Percentiles rank a stretch among this genome's conserved stretches.
Evolutionary conservation across 2,888 invertebrate species (phyloP).

Genomic region (Hoplodrina ambigua): DNA sequence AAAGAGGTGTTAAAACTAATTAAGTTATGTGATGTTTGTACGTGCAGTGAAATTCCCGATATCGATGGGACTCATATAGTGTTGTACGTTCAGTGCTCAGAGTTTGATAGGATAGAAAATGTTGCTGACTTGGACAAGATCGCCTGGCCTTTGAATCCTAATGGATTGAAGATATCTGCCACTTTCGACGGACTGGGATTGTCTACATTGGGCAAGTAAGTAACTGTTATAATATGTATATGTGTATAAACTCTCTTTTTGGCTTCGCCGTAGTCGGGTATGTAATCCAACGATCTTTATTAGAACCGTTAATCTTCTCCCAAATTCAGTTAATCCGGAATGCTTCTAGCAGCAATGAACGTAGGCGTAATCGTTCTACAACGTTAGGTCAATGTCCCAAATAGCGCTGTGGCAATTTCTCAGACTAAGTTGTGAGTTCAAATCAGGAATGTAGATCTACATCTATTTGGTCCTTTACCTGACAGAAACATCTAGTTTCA

Average conservation of each 20-base stretch:
- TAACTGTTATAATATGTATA: constrained; percentile 44
- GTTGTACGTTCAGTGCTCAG: constrained; percentile 86
- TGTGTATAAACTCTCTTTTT: constrained; percentile 1
- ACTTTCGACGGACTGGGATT: constrained; percentile 84
- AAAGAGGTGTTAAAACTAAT: constrained; percentile 73
- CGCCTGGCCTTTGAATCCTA: constrained; percentile 84
- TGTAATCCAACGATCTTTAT: constrained; percentile 12
- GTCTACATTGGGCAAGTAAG: constrained; percentile 86
- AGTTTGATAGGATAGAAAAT: constrained; percentile 79
- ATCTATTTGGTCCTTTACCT: constrained; percentile 21
- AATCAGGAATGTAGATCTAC: constrained; percentile 31
- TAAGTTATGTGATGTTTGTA: constrained; percentile 83
- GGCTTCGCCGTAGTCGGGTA: not conserved
- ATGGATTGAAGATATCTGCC: constrained; percentile 84
- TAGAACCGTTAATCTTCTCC: constrained; percentile 41
- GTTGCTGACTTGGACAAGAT: constrained; percentile 85
- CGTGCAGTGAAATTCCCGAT: constrained; percentile 87
- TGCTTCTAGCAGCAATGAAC: constrained; percentile 28
- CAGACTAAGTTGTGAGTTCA: constrained; percentile 28
- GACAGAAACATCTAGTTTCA: constrained; percentile 7
- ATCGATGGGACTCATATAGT: constrained; percentile 82
- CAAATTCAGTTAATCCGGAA: constrained; percentile 50
- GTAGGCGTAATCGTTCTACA: constrained; percentile 53
- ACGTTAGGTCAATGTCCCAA: constrained; percentile 50
- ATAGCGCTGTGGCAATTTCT: constrained; percentile 33